Conservation (phyloP, 2,113 vertebrate genomes). For the Zosterops lateralis region DNA sequence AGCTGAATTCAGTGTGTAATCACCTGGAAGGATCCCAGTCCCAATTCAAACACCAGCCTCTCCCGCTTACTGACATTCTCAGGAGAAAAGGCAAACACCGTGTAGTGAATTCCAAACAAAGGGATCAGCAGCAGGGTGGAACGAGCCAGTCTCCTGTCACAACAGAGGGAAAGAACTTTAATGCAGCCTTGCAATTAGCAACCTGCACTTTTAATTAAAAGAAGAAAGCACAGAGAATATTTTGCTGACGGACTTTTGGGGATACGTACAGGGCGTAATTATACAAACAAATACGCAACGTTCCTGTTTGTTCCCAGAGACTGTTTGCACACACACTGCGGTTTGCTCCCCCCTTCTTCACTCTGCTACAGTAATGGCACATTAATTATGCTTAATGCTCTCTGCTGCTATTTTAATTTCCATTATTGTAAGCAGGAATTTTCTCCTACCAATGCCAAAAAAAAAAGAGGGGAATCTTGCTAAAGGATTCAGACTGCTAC, state of each 20-base stretch:
- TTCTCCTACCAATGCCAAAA: background rate
- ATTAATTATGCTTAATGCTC: background rate
- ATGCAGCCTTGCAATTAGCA: constrained; percentile 15
- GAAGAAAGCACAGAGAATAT: background rate
- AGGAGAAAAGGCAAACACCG: constrained; percentile 96
- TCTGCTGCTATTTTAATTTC: background rate
- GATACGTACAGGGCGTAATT: background rate
- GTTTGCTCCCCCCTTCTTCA: constrained; percentile 22
- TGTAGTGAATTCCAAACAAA: constrained; percentile 97
- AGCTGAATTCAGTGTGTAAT: background rate
- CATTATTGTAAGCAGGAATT: background rate
- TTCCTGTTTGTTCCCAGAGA: background rate
- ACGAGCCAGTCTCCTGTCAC: constrained; percentile 87
- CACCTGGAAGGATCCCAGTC: constrained; percentile 97
- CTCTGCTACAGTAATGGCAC: background rate
- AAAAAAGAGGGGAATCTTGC: background rate
- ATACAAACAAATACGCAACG: background rate
- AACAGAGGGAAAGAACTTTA: constrained; percentile 42
- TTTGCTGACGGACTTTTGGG: background rate
- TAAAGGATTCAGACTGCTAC: constrained; percentile 21
- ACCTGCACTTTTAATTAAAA: background rate
- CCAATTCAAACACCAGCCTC: constrained; percentile 94
- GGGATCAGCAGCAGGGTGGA: constrained; percentile 97
- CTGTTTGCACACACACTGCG: background rate
- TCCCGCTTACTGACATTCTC: constrained; percentile 95